A percentile compares a stretch with the other conserved stretches of the same genome.
These are phyloP conservation scores for Trachymyrmex cornetzi DNA, from an alignment of 1,140 invertebrate genomes.

Conservation along the genomic window DNA sequence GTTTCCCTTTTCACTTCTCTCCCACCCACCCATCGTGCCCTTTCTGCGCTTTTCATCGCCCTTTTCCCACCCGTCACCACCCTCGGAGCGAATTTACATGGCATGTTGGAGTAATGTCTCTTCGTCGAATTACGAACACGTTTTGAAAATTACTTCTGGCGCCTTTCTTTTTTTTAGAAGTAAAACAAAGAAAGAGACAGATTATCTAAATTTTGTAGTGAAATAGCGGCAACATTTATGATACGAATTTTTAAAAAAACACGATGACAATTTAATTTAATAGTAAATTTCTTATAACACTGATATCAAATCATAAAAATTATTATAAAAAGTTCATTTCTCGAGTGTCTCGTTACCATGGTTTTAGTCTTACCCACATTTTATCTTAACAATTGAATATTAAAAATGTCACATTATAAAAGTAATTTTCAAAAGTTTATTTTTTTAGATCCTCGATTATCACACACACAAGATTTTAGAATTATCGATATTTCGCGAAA, in stretches of 20 bases:
- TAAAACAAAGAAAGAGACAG: background rate
- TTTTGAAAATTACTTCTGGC: constrained; percentile 23
- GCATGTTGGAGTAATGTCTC: background rate
- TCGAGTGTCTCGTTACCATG: background rate
- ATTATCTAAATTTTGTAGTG: background rate
- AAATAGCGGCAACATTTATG: background rate
- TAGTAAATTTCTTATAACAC: background rate
- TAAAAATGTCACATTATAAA: background rate
- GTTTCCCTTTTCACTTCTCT: constrained; percentile 23
- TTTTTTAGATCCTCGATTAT: background rate
- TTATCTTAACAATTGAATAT: no score
- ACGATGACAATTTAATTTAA: background rate
- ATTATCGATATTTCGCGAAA: background rate
- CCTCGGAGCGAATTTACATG: constrained; percentile 43
- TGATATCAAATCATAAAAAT: background rate
- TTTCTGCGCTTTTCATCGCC: constrained; percentile 4
- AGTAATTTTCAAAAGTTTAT: background rate
- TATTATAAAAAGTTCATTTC: background rate
- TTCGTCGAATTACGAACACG: constrained; percentile 46
- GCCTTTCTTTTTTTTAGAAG: background rate
- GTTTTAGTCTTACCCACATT: background rate
- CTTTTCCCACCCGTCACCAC: background rate
- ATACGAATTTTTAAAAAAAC: background rate
- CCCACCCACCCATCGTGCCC: background rate
- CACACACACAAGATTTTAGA: background rate